Base-by-base conservation (phyloP, 2,888 invertebrate species). In the Zhuqinia jingwanae region DNA sequence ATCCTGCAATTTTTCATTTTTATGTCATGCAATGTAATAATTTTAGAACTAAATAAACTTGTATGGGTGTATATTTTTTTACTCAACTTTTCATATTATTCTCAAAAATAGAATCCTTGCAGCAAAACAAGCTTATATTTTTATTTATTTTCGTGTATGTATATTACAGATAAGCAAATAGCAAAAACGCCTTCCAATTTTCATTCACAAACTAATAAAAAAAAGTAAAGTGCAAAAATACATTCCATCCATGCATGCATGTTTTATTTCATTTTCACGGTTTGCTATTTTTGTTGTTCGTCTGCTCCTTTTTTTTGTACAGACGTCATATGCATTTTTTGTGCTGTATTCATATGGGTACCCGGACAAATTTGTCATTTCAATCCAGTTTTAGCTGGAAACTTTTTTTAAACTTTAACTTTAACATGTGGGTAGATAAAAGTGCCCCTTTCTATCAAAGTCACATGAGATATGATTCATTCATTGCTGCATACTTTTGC, bases 341-440 rank as follows among this genome's bases (percentile, higher is more conserved):
- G 1, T 47, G 11, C 11, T 15, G 5, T 22, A 0, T 73, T 20
- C 47, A 50, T 47, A 47, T 10, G 1, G 13, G 47, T 27, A 50
- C 27, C n/a, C n/a, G n/a, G n/a, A n/a, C n/a, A n/a, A n/a, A n/a
- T 20, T 50, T 73, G n/a, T n/a, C 20, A 25, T 13, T 27, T 65
- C 50, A 47, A 15, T 8, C 53, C 8, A 8, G 11, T 17, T 53
- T 53, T 53, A 75, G 47, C 50, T n/a, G 75, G 56, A 47, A 53
- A 75, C 53, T 75, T 75, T 53, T 25, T 75, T 30, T 10, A 47
- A 27, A 47, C 73, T 73, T 75, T n/a, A n/a, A n/a, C n/a, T n/a
- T n/a, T n/a, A n/a, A n/a, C n/a, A n/a, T n/a, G n/a, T n/a, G n/a
- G n/a, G n/a, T n/a, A n/a, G n/a, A n/a, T n/a, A n/a, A n/a, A n/a